These are phyloP conservation scores for Drosophila paramelanica DNA, from an alignment of 2,888 invertebrate genomes.

Conservation along the genomic window DNA sequence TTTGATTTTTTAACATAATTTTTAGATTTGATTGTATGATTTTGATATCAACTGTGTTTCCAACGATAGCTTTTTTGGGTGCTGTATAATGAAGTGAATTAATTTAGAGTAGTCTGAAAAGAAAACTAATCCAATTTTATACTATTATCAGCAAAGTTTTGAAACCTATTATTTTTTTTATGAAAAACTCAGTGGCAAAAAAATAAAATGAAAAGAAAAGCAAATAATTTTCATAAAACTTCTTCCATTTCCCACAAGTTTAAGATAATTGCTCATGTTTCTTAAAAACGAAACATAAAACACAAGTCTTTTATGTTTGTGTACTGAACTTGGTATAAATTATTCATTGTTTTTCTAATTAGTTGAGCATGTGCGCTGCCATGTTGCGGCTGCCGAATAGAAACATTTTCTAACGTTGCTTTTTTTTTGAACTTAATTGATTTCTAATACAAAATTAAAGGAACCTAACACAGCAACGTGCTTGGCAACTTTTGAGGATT, in stretches of 20 bases:
- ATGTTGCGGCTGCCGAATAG: conserved; percentile 7
- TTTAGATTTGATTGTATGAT: no score
- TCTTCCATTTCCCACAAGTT: neutral
- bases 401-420: conserved; percentile 26
- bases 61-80: no score
- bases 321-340: conserved; percentile 32
- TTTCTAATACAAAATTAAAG: conserved; percentile 56
- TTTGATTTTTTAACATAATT: no score
- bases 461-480: conserved; percentile 42
- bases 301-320: neutral
- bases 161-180: no score
- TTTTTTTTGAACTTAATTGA: conserved; percentile 63
- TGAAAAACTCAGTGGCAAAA: neutral
- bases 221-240: neutral
- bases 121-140: no score
- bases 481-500: conserved; percentile 48
- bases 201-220: neutral
- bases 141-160: no score
- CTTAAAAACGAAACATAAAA: neutral
- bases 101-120: no score
- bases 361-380: neutral
- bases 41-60: no score
- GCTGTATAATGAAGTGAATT: no score
- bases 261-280: conserved; percentile 6
- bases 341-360: conserved; percentile 59